These are phyloP conservation scores for Lasioglossum malachurum DNA, from an alignment of 2,888 invertebrate species.

Conservation along the genomic window DNA sequence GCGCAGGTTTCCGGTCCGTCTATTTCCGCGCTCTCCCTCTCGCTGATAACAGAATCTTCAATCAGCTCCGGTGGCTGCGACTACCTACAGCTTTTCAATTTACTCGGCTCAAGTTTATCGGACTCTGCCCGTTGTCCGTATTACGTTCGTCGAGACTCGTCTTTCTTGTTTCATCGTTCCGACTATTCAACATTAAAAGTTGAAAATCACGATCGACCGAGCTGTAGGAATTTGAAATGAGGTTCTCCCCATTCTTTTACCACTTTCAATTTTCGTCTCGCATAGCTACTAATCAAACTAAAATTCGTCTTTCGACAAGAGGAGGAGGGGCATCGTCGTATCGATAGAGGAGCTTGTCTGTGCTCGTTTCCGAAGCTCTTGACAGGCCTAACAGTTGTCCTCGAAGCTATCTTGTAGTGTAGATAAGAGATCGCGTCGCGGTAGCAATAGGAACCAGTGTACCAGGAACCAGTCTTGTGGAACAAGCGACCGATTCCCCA, in stretches of 20 bases:
- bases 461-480: not conserved
- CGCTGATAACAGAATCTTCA: slow-evolving; percentile 36
- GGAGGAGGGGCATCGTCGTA: not conserved
- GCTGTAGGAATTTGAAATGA: not conserved
- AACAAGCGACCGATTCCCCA: slow-evolving; percentile 1
- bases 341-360: not conserved
- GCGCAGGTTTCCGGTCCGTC: not conserved
- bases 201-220: not conserved
- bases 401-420: not conserved
- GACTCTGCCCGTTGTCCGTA: not conserved
- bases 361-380: not conserved
- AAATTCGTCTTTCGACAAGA: not conserved
- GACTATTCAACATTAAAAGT: not conserved
- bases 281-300: not conserved
- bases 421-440: slow-evolving; percentile 1
- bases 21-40: not conserved
- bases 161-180: not conserved
- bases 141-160: not conserved
- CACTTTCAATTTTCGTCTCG: not conserved
- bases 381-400: not conserved
- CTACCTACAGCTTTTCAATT: slow-evolving; percentile 29
- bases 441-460: not conserved
- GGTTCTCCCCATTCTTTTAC: not conserved
- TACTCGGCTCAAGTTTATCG: slow-evolving; percentile 12
- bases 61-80: slow-evolving; percentile 10